These are phyloP conservation scores for Ceratothoa steindachneri DNA, from an alignment of 2,888 invertebrate species.

Conservation along the genomic window DNA sequence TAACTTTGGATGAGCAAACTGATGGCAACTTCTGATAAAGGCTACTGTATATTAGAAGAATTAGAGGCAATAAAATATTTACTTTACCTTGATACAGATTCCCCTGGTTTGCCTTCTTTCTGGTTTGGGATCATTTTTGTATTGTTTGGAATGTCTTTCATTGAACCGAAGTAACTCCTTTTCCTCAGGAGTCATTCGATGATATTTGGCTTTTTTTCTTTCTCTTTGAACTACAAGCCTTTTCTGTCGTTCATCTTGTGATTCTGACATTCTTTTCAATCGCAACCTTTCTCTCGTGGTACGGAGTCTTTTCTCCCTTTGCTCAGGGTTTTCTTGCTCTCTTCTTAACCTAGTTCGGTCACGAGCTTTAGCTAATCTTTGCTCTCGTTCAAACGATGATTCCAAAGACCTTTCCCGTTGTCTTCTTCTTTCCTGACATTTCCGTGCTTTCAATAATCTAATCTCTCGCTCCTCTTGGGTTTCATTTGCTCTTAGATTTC, in stretches of 20 bases:
- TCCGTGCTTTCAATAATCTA: neutral
- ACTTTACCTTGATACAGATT: constrained; percentile 3
- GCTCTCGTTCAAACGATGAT: neutral
- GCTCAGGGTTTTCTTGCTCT: neutral
- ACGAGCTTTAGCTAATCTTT: neutral
- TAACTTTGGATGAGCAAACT: too few relatives aligned
- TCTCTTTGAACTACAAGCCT: neutral
- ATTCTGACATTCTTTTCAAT: constrained; percentile 2
- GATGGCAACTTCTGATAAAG: too few relatives aligned
- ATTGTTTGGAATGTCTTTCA: constrained; percentile 13
- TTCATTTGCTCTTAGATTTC: constrained; percentile 5
- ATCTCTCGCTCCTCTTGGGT: neutral
- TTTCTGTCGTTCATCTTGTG: neutral
- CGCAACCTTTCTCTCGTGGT: neutral
- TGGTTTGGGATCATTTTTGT: constrained; percentile 4
- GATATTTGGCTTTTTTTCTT: constrained; percentile 5
- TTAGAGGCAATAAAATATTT: too few relatives aligned
- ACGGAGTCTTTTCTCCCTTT: constrained; percentile 7
- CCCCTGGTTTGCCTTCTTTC: constrained; percentile 5
- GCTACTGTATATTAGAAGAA: too few relatives aligned
- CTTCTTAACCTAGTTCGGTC: constrained; percentile 6
- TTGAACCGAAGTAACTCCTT: neutral
- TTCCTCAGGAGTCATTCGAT: constrained; percentile 6
- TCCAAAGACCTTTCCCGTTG: neutral
- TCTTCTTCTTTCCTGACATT: constrained; percentile 1